Percentiles rank a stretch among this genome's conserved stretches.
Conservation (phyloP, 2,797 vertebrate species). For the Phrynocephalus guinanensis region DNA sequence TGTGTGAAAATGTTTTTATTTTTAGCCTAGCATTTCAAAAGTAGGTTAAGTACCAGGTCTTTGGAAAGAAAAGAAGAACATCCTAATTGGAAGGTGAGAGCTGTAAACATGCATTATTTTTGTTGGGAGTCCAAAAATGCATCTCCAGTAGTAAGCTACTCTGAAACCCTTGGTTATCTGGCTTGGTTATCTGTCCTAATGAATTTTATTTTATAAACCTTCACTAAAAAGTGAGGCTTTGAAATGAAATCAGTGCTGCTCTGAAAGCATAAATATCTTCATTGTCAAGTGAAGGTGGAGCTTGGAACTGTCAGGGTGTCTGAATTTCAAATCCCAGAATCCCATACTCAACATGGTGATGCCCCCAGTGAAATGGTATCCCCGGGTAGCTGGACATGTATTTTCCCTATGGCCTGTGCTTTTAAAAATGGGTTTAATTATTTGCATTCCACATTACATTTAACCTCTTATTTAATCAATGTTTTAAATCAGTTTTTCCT, state of each 20-base stretch:
- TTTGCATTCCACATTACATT: too few species aligned
- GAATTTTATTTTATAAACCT: not conserved
- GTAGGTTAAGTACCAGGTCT: not conserved
- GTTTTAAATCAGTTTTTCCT: too few species aligned
- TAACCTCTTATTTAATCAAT: too few species aligned
- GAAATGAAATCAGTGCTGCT: not conserved
- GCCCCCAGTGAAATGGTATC: too few species aligned
- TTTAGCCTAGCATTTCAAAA: conserved; percentile 3
- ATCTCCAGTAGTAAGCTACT: not conserved
- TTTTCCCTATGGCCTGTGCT: too few species aligned
- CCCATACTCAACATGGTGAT: too few species aligned
- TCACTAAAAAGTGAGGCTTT: not conserved
- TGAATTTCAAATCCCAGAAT: too few species aligned
- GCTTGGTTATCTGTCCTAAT: not conserved
- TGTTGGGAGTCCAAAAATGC: not conserved
- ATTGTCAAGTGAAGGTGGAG: not conserved
- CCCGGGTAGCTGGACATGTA: too few species aligned
- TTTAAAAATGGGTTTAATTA: too few species aligned
- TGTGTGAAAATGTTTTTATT: not conserved
- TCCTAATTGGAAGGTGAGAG: conserved; percentile 1
- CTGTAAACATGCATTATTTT: not conserved
- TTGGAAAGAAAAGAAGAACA: not conserved
- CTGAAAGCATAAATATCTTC: not conserved
- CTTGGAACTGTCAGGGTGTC: too few species aligned
- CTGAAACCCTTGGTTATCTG: not conserved